A percentile compares a stretch with the other conserved stretches of the same genome.
Conservation (phyloP, 2,113 vertebrate genomes). For the Maccullochella peelii region DNA sequence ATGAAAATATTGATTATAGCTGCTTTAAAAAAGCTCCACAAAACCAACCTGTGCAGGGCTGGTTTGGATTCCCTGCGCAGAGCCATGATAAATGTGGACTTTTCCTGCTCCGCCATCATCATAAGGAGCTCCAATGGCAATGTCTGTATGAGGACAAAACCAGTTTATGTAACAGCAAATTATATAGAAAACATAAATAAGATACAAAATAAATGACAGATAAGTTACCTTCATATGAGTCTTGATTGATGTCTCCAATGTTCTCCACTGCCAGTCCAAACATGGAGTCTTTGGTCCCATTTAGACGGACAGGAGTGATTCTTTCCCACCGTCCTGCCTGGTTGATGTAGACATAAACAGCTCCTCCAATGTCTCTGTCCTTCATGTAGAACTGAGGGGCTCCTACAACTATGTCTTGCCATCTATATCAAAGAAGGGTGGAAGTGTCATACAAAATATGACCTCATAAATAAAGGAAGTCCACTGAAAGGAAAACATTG, state of each 20-base stretch:
- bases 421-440: conserved; percentile 79
- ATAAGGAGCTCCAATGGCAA: conserved; percentile 94
- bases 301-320: conserved; percentile 87
- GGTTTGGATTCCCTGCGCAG: conserved; percentile 88
- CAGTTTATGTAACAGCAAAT: background rate
- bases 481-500: background rate
- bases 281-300: conserved; percentile 95
- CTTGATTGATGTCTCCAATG: conserved; percentile 94
- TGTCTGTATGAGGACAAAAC: conserved; percentile 83
- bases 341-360: conserved; percentile 96
- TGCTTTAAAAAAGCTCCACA: background rate
- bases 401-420: conserved; percentile 97
- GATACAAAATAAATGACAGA: background rate
- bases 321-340: conserved; percentile 88
- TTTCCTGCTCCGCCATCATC: conserved; percentile 88
- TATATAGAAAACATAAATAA: background rate
- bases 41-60: conserved; percentile 90
- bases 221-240: conserved; percentile 89
- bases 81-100: conserved; percentile 95
- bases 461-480: background rate
- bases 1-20: background rate
- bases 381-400: conserved; percentile 97
- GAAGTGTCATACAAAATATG: background rate
- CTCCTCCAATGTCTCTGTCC: conserved; percentile 91
- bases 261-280: conserved; percentile 96